A percentile compares a stretch with the other conserved stretches of the same genome.
Evolutionary conservation across 2,113 vertebrate species (phyloP).

Genomic region (Cacatua alba): DNA sequence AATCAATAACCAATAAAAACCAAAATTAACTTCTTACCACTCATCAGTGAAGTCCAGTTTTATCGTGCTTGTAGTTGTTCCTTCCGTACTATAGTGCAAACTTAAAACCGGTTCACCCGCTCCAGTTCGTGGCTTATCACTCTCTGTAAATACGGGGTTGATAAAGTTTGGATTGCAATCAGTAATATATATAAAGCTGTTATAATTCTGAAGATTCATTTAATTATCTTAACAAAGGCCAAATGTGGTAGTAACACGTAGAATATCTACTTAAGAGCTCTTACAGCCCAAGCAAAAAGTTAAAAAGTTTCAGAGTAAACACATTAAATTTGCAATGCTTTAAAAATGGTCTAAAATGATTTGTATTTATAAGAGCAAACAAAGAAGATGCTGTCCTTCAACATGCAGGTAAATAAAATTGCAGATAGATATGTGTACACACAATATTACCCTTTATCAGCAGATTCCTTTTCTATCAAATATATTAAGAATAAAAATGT

Average conservation of each 20-base stretch:
- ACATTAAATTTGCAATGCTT: slow-evolving; percentile 18
- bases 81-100: slow-evolving; percentile 97
- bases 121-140: slow-evolving; percentile 81
- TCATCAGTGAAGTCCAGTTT: slow-evolving; percentile 98
- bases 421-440: not conserved
- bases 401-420: slow-evolving; percentile 21
- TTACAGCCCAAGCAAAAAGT: slow-evolving; percentile 21
- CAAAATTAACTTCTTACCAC: slow-evolving; percentile 82
- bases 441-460: not conserved
- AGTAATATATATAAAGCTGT: not conserved
- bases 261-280: not conserved
- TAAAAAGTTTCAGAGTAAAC: not conserved
- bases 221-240: not conserved
- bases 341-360: not conserved
- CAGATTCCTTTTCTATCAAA: not conserved
- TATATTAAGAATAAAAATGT: not conserved
- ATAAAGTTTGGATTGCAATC: slow-evolving; percentile 66
- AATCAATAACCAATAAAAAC: not conserved
- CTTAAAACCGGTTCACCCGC: slow-evolving; percentile 93
- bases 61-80: slow-evolving; percentile 97
- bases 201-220: not conserved
- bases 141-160: slow-evolving; percentile 80
- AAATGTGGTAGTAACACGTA: not conserved
- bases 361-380: not conserved
- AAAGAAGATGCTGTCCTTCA: slow-evolving; percentile 9